Evolutionary conservation across 2,888 invertebrate species (phyloP).

Genomic region (Philereme transversata): DNA sequence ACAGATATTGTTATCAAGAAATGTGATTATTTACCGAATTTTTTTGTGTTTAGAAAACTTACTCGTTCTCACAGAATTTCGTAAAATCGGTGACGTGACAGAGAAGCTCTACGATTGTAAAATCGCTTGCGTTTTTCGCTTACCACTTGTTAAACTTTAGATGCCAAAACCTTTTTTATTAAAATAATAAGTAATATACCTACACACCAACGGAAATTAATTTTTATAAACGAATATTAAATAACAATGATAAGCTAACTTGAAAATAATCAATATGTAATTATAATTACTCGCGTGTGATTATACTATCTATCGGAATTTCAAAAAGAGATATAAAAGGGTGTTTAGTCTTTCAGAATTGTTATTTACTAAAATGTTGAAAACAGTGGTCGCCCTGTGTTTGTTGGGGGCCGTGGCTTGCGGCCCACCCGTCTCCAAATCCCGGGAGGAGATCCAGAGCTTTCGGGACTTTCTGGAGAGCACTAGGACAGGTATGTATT

Average conservation of each 20-base stretch:
- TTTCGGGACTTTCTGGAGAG: slow-evolving; percentile 53
- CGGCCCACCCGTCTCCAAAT: slow-evolving; percentile 46
- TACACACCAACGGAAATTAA: not conserved
- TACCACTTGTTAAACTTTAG: too few species aligned
- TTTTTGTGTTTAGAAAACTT: too few species aligned
- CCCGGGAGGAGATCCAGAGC: slow-evolving; percentile 51
- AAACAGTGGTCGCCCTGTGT: slow-evolving; percentile 38
- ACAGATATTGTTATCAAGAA: too few species aligned
- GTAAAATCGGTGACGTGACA: too few species aligned
- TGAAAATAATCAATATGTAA: not conserved
- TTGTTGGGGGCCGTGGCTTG: slow-evolving; percentile 45
- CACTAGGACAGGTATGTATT: slow-evolving; percentile 47
- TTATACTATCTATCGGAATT: not conserved
- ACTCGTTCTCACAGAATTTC: too few species aligned
- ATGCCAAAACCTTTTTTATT: too few species aligned
- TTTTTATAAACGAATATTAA: not conserved
- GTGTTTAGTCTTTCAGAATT: not conserved
- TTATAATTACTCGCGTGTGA: not conserved
- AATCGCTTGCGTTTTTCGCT: too few species aligned
- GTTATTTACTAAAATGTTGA: slow-evolving; percentile 42
- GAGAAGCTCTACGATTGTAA: too few species aligned
- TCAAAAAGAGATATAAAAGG: slow-evolving; percentile 15
- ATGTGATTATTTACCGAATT: too few species aligned
- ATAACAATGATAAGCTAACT: not conserved
- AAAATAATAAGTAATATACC: too few species aligned